A percentile compares a stretch with the other conserved stretches of the same genome.
These are phyloP conservation scores for Thymelicus acteon DNA, from an alignment of 2,888 invertebrate genomes.

Conservation along the genomic window DNA sequence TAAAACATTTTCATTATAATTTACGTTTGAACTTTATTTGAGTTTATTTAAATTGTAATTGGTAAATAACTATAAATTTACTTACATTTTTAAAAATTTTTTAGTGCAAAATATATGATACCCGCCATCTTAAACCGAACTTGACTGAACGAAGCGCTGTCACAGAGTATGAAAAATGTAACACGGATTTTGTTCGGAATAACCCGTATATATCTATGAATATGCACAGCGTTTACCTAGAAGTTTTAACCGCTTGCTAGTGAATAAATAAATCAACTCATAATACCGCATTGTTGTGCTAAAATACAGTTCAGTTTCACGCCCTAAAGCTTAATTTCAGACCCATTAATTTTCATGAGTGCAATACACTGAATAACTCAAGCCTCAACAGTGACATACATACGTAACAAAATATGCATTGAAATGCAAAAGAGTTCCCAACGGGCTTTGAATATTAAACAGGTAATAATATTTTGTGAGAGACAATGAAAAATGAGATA, in stretches of 20 bases:
- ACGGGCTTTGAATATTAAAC: slow-evolving; percentile 34
- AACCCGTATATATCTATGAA: no score
- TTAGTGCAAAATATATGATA: no score
- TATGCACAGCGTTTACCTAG: background rate
- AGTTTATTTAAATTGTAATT: no score
- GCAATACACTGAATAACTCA: slow-evolving; percentile 26
- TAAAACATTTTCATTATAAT: no score
- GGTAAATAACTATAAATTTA: no score
- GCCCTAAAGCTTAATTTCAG: slow-evolving; percentile 21
- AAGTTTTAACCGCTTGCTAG: background rate
- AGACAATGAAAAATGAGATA: slow-evolving; percentile 11
- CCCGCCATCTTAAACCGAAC: no score
- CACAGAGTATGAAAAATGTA: no score
- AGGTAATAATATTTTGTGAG: slow-evolving; percentile 21
- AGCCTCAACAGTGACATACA: slow-evolving; percentile 27
- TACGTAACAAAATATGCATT: slow-evolving; percentile 37
- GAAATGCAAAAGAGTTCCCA: slow-evolving; percentile 35
- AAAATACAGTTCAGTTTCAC: slow-evolving; percentile 20
- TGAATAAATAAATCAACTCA: slow-evolving; percentile 9
- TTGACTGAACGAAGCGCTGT: no score
- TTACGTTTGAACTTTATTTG: no score
- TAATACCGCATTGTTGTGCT: slow-evolving; percentile 7
- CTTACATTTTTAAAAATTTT: no score
- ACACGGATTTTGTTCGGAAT: no score
- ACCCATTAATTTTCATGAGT: slow-evolving; percentile 32